A percentile compares a stretch with the other conserved stretches of the same genome.
phyloP scores from a whole-genome alignment of 2,113 vertebrate genomes.

The Climacteris rufus region DNA sequence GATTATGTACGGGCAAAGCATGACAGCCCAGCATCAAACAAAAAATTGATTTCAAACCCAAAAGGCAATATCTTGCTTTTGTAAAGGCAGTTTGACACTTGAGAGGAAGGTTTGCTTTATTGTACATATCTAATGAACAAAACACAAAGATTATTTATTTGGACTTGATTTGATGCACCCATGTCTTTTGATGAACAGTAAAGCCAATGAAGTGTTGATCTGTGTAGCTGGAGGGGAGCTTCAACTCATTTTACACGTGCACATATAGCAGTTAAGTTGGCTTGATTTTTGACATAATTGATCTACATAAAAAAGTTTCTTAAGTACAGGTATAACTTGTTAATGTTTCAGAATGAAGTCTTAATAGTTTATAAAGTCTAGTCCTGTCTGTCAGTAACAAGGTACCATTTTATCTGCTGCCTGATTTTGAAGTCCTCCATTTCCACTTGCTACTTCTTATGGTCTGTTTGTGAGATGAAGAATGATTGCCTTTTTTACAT shows the following conservation, averaged over 20 bases:
- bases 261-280: not conserved
- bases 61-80: slow-evolving; percentile 62
- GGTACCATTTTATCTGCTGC: not conserved
- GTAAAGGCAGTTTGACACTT: slow-evolving; percentile 41
- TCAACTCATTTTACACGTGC: not conserved
- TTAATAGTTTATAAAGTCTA: not conserved
- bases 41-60: slow-evolving; percentile 44
- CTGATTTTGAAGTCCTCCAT: not conserved
- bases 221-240: not conserved
- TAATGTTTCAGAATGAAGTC: not conserved
- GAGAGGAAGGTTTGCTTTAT: slow-evolving; percentile 35
- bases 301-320: not conserved
- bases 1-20: not conserved
- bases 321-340: not conserved
- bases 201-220: not conserved
- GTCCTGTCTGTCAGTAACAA: not conserved
- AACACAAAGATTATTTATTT: not conserved
- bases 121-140: slow-evolving; percentile 10
- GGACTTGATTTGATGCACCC: not conserved
- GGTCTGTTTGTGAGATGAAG: not conserved
- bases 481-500: not conserved
- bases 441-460: not conserved
- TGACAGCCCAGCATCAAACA: slow-evolving; percentile 40
- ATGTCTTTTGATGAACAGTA: not conserved
- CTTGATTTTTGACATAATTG: not conserved